Evolutionary conservation across 2,797 vertebrate species (phyloP).

Genomic region (Threskiornis aethiopicus): DNA sequence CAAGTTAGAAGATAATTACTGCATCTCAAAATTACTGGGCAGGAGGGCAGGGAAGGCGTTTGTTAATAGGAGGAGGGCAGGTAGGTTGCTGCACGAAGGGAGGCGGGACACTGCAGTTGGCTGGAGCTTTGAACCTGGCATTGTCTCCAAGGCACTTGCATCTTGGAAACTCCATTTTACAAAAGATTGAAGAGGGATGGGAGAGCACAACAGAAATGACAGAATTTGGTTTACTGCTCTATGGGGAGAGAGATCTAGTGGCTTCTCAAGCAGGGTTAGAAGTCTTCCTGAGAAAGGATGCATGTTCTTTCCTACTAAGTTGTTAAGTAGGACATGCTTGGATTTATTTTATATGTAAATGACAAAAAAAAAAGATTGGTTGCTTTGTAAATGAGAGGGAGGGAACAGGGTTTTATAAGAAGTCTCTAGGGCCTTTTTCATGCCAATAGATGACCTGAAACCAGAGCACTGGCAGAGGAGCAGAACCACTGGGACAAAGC

Average conservation of each 20-base stretch:
- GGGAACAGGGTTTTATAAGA: neutral
- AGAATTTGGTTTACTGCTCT: neutral
- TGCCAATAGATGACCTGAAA: neutral
- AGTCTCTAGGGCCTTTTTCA: neutral
- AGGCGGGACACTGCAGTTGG: neutral
- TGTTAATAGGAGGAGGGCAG: neutral
- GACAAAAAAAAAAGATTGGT: neutral
- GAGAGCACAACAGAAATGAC: neutral
- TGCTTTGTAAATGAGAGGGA: slow-evolving; percentile 28
- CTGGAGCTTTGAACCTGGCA: neutral
- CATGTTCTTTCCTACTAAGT: neutral
- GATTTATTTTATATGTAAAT: slow-evolving; percentile 42
- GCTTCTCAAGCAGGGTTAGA: neutral
- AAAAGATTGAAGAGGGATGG: neutral
- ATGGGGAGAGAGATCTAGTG: neutral
- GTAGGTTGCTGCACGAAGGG: neutral
- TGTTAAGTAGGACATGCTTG: neutral
- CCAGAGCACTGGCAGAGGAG: neutral
- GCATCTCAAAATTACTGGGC: neutral
- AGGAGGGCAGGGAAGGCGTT: neutral
- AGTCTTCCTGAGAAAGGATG: neutral
- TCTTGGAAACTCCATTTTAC: neutral
- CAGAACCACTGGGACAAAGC: neutral
- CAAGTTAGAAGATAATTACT: neutral
- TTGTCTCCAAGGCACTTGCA: neutral